Evolutionary conservation across 2,797 vertebrate species (phyloP).

Genomic region (Ptychobarbus kaznakovi): DNA sequence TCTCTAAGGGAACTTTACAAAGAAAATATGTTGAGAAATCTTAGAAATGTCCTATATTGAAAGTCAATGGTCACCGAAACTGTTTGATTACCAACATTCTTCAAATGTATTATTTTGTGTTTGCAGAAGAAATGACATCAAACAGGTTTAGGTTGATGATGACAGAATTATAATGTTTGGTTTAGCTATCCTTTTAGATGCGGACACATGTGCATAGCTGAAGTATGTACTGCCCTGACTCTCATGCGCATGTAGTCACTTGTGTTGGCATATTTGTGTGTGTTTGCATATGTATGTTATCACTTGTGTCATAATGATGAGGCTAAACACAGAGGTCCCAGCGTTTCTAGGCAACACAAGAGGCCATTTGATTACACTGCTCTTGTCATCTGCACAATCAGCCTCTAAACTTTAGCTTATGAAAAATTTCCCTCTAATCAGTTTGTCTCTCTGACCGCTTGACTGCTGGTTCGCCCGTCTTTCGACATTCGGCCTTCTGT

Average conservation of each 20-base stretch:
- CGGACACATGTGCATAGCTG: background rate
- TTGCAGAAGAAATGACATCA: background rate
- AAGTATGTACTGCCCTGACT: conserved; percentile 11
- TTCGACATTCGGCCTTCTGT: background rate
- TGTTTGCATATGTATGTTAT: conserved; percentile 18
- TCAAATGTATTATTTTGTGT: background rate
- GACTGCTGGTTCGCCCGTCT: conserved; percentile 3
- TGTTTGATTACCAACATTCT: background rate
- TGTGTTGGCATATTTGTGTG: conserved; percentile 38
- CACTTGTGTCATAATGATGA: conserved; percentile 51
- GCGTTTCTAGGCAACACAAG: conserved; percentile 77
- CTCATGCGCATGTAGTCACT: background rate
- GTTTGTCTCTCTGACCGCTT: background rate
- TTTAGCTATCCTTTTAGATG: background rate
- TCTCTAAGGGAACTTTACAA: background rate
- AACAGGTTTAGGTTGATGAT: background rate
- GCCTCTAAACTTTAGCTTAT: conserved; percentile 46
- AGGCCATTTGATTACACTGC: conserved; percentile 68
- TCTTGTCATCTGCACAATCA: conserved; percentile 49
- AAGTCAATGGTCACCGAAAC: background rate
- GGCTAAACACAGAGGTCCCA: conserved; percentile 55
- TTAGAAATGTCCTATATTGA: too few species aligned
- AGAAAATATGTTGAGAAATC: background rate
- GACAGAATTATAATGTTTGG: background rate
- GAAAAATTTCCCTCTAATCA: conserved; percentile 44